Percentiles rank a stretch among this genome's conserved stretches.
Evolutionary conservation across 2,113 vertebrate species (phyloP).

Genomic region (Vombatus ursinus): DNA sequence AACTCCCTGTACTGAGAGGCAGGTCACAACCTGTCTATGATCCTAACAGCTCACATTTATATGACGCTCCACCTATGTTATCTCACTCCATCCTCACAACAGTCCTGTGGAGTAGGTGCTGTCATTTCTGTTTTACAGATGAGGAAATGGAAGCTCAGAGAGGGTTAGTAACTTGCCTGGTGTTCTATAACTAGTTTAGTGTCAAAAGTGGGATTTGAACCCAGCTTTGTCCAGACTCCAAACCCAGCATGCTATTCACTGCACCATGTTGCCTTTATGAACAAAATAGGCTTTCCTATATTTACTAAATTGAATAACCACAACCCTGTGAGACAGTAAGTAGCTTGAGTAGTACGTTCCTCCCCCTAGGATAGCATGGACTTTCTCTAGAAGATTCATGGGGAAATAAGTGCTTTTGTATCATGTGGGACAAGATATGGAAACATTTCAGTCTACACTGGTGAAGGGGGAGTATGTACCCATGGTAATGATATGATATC

Average conservation of each 20-base stretch:
- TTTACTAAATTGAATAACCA: background rate
- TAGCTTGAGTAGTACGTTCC: background rate
- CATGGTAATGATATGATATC: background rate
- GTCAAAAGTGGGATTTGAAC: constrained; percentile 12
- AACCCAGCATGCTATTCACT: background rate
- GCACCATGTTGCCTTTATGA: background rate
- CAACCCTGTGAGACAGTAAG: background rate
- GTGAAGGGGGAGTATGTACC: background rate
- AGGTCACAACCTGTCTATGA: background rate
- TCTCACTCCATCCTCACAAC: background rate
- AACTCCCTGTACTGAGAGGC: background rate
- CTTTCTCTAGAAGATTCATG: background rate
- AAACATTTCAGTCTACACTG: background rate
- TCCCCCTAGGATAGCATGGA: background rate
- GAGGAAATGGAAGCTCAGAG: constrained; percentile 24
- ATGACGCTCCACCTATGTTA: background rate
- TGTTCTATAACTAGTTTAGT: background rate
- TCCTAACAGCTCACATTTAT: background rate
- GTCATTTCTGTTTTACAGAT: constrained; percentile 41
- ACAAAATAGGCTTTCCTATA: background rate
- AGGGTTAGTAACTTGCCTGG: background rate
- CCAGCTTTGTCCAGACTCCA: background rate
- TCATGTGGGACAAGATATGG: background rate
- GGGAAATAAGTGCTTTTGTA: background rate
- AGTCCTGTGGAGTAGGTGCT: background rate